These are phyloP conservation scores for Chalcis sispes DNA, from an alignment of 2,888 invertebrate species.

Conservation along the genomic window DNA sequence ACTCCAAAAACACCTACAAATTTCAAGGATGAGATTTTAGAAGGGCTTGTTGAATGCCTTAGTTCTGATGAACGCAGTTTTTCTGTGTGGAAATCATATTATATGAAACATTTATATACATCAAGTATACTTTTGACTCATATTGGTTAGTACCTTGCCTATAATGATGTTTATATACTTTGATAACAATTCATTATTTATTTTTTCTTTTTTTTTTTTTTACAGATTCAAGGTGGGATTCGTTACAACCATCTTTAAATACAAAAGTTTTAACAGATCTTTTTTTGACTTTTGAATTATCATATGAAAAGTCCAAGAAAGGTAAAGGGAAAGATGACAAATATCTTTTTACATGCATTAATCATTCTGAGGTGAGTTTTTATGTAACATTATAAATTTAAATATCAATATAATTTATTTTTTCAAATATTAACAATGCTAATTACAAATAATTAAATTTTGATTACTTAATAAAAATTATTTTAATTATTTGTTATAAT, in stretches of 20 bases:
- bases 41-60: slow-evolving; percentile 81
- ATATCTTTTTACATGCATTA: slow-evolving; percentile 61
- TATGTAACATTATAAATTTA: too few species aligned
- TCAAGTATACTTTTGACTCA: slow-evolving; percentile 81
- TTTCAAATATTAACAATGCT: too few species aligned
- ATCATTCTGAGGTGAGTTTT: slow-evolving; percentile 34
- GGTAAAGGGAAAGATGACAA: slow-evolving; percentile 75
- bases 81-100: slow-evolving; percentile 83
- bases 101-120: slow-evolving; percentile 82
- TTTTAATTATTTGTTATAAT: too few species aligned
- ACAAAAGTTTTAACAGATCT: slow-evolving; percentile 76
- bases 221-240: slow-evolving; percentile 73
- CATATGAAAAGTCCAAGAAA: slow-evolving; percentile 75
- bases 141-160: slow-evolving; percentile 69
- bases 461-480: too few species aligned
- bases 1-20: slow-evolving; percentile 77
- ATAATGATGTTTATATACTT: neutral
- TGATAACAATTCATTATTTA: neutral
- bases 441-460: too few species aligned
- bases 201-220: slow-evolving; percentile 7
- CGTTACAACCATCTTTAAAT: slow-evolving; percentile 70
- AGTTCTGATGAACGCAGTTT: slow-evolving; percentile 81
- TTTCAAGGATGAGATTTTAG: slow-evolving; percentile 79
- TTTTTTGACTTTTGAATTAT: slow-evolving; percentile 76
- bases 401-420: too few species aligned